A percentile compares a stretch with the other conserved stretches of the same genome.
phyloP scores from a whole-genome alignment of 2,797 vertebrate genomes.

The Scleropages formosus region DNA sequence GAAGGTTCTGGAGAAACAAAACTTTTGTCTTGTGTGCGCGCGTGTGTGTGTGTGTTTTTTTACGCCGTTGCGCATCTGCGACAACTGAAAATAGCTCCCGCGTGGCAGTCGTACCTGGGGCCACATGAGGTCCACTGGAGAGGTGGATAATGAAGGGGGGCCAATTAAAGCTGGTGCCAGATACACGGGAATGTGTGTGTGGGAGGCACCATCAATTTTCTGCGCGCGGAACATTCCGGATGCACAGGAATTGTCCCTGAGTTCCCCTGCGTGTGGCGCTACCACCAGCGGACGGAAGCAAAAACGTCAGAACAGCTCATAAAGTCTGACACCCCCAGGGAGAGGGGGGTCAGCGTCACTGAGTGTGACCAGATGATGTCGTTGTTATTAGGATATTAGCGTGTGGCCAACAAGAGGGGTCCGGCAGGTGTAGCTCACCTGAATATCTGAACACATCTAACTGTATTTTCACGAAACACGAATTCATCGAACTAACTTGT shows the following conservation, averaged over 20 bases:
- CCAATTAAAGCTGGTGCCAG: constrained; percentile 34
- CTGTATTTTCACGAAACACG: too few species aligned
- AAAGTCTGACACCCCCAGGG: too few species aligned
- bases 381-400: too few species aligned
- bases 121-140: constrained; percentile 16
- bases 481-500: too few species aligned
- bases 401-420: too few species aligned
- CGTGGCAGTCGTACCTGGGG: constrained; percentile 20
- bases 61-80: constrained; percentile 26
- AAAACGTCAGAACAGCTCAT: constrained; percentile 3
- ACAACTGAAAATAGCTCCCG: constrained; percentile 33
- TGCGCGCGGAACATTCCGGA: background rate
- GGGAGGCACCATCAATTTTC: background rate
- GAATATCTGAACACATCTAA: too few species aligned
- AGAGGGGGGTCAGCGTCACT: too few species aligned
- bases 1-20: constrained; percentile 20
- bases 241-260: constrained; percentile 7
- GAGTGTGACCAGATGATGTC: too few species aligned
- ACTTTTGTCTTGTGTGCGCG: background rate
- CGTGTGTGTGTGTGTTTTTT: too few species aligned
- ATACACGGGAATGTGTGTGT: background rate
- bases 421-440: too few species aligned
- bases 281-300: background rate
- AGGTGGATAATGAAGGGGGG: constrained; percentile 28
- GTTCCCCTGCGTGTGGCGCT: background rate